phyloP scores from a whole-genome alignment of 1,140 invertebrate genomes.

The Trichoplusia ni region DNA sequence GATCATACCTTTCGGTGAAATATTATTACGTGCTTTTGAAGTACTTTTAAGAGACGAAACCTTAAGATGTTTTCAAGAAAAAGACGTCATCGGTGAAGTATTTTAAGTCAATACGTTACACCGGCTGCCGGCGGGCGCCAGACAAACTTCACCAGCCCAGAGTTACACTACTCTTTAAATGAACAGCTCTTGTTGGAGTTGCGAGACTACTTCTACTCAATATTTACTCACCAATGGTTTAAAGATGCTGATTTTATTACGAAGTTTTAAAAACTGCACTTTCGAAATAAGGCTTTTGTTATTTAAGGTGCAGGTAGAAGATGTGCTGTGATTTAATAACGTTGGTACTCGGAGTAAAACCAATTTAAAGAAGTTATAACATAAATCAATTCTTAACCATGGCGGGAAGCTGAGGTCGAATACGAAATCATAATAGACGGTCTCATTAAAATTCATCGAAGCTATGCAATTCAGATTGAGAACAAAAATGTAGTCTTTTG shows the following conservation, averaged over 20 bases:
- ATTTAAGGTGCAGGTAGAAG: neutral
- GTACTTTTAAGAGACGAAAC: slow-evolving; percentile 20
- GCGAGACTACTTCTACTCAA: slow-evolving; percentile 28
- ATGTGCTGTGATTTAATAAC: slow-evolving; percentile 17
- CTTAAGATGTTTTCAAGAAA: slow-evolving; percentile 31
- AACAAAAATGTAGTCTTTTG: slow-evolving; percentile 37
- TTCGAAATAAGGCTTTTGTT: slow-evolving; percentile 13
- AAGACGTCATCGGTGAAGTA: slow-evolving; percentile 32
- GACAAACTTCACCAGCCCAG: slow-evolving; percentile 39
- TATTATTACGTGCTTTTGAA: slow-evolving; percentile 14
- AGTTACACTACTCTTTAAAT: slow-evolving; percentile 53
- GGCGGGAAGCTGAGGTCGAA: slow-evolving; percentile 44
- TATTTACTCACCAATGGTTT: slow-evolving; percentile 41
- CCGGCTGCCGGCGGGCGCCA: slow-evolving; percentile 27
- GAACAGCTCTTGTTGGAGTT: slow-evolving; percentile 45
- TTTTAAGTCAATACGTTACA: slow-evolving; percentile 37
- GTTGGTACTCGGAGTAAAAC: slow-evolving; percentile 27
- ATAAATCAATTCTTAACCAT: slow-evolving; percentile 54
- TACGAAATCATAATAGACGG: slow-evolving; percentile 50
- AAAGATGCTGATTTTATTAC: slow-evolving; percentile 23
- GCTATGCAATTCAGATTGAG: slow-evolving; percentile 39
- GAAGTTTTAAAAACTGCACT: slow-evolving; percentile 5
- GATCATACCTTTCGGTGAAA: slow-evolving; percentile 1
- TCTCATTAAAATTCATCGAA: slow-evolving; percentile 48
- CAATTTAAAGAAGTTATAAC: slow-evolving; percentile 49